Conservation (phyloP, 2,797 vertebrate species). For the Mycteria americana region DNA sequence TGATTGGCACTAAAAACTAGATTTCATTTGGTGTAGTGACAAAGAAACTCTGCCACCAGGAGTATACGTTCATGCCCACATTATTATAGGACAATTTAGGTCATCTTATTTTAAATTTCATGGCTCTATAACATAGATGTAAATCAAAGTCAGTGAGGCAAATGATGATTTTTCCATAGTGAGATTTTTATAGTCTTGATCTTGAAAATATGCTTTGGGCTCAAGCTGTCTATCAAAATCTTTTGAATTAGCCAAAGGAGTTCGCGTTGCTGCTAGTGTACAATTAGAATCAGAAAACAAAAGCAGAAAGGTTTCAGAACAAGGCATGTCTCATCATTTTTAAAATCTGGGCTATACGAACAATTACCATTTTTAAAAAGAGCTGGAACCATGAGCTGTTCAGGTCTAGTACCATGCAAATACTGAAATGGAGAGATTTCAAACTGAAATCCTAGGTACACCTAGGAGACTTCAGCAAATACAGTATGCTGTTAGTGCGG, state of each 20-base stretch:
- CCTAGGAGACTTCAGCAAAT: neutral
- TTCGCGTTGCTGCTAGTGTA: neutral
- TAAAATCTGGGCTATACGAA: neutral
- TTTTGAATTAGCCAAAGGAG: neutral
- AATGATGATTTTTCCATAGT: conserved; percentile 53
- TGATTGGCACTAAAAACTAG: conserved; percentile 60
- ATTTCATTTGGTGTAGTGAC: conserved; percentile 49
- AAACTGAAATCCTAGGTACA: neutral
- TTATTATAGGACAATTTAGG: conserved; percentile 63
- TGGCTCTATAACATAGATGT: conserved; percentile 50
- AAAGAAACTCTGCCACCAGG: conserved; percentile 18
- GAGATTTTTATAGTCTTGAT: conserved; percentile 50
- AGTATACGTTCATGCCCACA: neutral
- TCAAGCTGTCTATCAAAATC: conserved; percentile 10
- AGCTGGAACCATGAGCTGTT: neutral
- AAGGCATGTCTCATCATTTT: neutral
- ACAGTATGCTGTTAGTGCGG: fast-evolving
- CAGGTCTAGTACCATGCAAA: neutral
- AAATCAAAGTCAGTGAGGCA: conserved; percentile 67
- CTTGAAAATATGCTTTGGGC: conserved; percentile 32
- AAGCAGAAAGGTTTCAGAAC: conserved; percentile 12
- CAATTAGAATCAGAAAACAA: conserved; percentile 36
- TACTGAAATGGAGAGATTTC: neutral
- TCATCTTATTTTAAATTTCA: conserved; percentile 60
- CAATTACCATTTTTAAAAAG: neutral